Evolutionary conservation across 2,888 invertebrate species (phyloP).

Genomic region (Caenorhabditis japonica): DNA sequence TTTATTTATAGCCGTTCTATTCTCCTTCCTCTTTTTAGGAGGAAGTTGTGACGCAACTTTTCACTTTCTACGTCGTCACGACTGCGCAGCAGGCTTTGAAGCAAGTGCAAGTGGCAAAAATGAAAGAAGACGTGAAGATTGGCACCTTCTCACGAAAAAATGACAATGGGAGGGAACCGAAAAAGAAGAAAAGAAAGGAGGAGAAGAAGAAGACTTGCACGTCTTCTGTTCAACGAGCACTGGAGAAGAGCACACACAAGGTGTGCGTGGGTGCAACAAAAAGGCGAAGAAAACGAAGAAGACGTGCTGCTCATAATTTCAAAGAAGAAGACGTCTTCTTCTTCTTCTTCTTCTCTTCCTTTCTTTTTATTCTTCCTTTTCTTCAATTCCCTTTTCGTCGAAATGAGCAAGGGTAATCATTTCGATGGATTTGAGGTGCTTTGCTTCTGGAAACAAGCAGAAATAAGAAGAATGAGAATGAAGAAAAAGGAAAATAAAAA

Average conservation of each 20-base stretch:
- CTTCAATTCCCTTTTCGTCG: too few relatives aligned
- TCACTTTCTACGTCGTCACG: too few relatives aligned
- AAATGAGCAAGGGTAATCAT: conserved; percentile 49
- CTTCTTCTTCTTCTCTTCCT: too few relatives aligned
- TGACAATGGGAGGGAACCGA: conserved; percentile 10
- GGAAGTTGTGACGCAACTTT: too few relatives aligned
- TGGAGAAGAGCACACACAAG: conserved; percentile 28
- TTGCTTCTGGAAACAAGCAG: too few relatives aligned
- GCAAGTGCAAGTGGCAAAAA: too few relatives aligned
- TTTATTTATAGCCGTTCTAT: too few relatives aligned
- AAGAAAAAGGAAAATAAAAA: conserved; percentile 1
- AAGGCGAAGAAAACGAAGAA: conserved; percentile 21
- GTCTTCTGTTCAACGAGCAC: conserved; percentile 40
- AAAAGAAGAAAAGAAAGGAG: conserved; percentile 10
- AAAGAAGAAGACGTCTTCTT: conserved; percentile 22
- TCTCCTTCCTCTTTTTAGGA: too few relatives aligned
- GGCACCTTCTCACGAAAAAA: conserved; percentile 7
- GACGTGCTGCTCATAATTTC: conserved; percentile 30
- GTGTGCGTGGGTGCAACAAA: conserved; percentile 42
- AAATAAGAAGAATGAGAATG: conserved; percentile 11
- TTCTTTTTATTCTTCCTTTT: too few relatives aligned
- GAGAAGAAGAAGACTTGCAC: conserved; percentile 2
- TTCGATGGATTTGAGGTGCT: conserved; percentile 15
- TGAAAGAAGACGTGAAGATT: too few relatives aligned
- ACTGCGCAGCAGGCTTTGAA: too few relatives aligned